Percentiles rank a stretch among this genome's conserved stretches.
phyloP scores from a whole-genome alignment of 2,113 vertebrate genomes.

The Pedionomus torquatus region DNA sequence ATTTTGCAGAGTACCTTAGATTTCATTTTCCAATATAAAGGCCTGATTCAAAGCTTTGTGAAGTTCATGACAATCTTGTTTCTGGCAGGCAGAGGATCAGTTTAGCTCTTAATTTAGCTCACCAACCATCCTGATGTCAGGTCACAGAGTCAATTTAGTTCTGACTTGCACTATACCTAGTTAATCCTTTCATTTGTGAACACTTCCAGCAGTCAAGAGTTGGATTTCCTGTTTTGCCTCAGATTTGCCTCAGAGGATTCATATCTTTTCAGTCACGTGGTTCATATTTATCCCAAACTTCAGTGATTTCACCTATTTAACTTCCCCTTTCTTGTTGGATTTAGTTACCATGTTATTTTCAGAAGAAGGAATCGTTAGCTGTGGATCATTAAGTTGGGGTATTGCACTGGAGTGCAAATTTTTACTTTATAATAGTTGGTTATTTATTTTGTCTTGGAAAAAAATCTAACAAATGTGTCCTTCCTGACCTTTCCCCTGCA shows the following conservation, averaged over 20 bases:
- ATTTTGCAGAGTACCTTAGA: neutral
- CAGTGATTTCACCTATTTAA: neutral
- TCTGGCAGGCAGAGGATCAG: neutral
- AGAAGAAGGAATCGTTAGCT: neutral
- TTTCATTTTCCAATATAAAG: conserved; percentile 3
- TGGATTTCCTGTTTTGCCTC: neutral
- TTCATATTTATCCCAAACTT: neutral
- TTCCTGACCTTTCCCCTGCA: neutral
- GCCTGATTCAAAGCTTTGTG: neutral
- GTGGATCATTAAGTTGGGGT: neutral
- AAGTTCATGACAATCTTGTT: conserved; percentile 12
- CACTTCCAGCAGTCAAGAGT: neutral
- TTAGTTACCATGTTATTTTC: neutral
- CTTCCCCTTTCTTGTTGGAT: neutral
- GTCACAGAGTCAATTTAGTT: conserved; percentile 32
- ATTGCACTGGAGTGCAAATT: neutral
- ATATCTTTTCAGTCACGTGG: neutral
- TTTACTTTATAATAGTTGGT: neutral
- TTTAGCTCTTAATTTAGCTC: conserved; percentile 34
- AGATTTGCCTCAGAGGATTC: neutral
- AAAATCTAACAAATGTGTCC: neutral
- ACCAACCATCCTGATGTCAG: neutral
- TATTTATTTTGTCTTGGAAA: neutral
- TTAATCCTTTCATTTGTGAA: conserved; percentile 23
- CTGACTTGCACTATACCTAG: conserved; percentile 7